Percentiles rank a stretch among this genome's conserved stretches.
These are phyloP conservation scores for Gracilinanus agilis DNA, from an alignment of 2,113 vertebrate genomes.

Conservation along the genomic window DNA sequence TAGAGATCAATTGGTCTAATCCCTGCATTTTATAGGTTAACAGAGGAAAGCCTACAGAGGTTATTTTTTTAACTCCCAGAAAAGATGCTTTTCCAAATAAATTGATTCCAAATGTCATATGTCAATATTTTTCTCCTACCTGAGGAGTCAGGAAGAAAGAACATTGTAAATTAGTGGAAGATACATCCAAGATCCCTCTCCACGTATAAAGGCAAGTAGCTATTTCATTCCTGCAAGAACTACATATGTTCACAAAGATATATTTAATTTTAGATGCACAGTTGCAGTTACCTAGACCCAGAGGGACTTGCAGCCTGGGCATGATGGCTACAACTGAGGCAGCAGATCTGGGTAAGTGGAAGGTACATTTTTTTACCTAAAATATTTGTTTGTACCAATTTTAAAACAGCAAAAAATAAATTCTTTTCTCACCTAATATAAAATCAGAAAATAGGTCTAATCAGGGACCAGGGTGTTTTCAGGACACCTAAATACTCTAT, in stretches of 20 bases:
- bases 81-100: neutral
- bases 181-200: neutral
- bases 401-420: neutral
- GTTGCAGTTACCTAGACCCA: neutral
- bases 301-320: neutral
- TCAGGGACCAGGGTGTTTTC: neutral
- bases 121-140: neutral
- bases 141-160: neutral
- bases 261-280: neutral
- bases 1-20: neutral
- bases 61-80: neutral
- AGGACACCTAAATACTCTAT: neutral
- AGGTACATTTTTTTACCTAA: neutral
- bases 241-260: neutral
- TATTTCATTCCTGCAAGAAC: neutral
- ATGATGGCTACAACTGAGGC: neutral
- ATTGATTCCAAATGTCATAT: neutral
- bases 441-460: neutral
- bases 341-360: neutral
- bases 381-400: conserved; percentile 10
- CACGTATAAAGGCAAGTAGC: neutral
- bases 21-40: neutral
- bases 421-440: neutral
- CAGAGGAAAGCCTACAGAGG: neutral
- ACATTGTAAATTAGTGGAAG: neutral